Evolutionary conservation across 1,140 invertebrate genomes (phyloP).

Genomic region (Aphelenchoides fujianensis): DNA sequence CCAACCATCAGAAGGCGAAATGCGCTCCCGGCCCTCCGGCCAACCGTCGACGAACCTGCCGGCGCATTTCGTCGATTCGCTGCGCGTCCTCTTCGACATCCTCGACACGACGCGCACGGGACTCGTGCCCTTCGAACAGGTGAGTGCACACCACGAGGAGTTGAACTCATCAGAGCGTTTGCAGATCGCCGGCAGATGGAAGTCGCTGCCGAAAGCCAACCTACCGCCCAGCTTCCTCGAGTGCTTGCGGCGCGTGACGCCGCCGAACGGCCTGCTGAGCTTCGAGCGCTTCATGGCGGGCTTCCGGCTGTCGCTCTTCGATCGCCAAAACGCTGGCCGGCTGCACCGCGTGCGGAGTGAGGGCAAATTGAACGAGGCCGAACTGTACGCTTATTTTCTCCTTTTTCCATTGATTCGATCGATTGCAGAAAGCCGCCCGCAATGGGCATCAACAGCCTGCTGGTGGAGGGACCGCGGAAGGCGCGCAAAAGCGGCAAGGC

Average conservation of each 20-base stretch:
- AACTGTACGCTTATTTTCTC: conserved; percentile 8
- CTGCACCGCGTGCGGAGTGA: conserved; percentile 39
- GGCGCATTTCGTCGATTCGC: conserved; percentile 33
- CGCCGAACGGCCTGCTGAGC: conserved; percentile 62
- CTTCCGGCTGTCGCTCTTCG: conserved; percentile 60
- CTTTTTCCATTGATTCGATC: not conserved
- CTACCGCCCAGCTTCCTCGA: conserved; percentile 61
- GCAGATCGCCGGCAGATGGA: conserved; percentile 36
- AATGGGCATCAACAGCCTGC: conserved; percentile 14
- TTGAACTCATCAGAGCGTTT: conserved; percentile 5
- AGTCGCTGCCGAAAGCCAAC: conserved; percentile 33
- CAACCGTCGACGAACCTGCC: conserved; percentile 16
- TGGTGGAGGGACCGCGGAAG: not conserved
- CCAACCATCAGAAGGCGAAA: too few relatives aligned
- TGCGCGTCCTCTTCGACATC: conserved; percentile 35
- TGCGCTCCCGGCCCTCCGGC: conserved; percentile 4
- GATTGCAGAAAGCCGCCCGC: not conserved
- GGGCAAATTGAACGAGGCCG: conserved; percentile 34
- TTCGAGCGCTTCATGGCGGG: conserved; percentile 64
- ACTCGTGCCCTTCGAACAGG: conserved; percentile 28
- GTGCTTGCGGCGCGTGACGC: conserved; percentile 63
- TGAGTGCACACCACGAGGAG: not conserved
- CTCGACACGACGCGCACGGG: conserved; percentile 30
- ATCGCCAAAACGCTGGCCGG: conserved; percentile 15
- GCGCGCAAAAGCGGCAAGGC: not conserved